A percentile compares a stretch with the other conserved stretches of the same genome.
Conservation (phyloP, 2,888 invertebrate genomes). For the Escarpia spicata region DNA sequence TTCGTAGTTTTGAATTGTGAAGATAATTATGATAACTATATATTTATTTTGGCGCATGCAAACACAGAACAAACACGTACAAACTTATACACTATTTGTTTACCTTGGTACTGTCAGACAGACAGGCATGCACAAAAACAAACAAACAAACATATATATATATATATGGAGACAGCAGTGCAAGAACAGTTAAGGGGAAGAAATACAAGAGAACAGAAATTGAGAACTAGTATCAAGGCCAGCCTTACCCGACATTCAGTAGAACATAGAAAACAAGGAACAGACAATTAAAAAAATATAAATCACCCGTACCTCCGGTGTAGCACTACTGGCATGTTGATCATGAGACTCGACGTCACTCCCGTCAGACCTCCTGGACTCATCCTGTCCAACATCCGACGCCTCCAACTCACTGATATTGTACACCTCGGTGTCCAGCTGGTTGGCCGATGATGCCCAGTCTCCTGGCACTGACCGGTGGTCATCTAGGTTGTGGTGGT, state of each 20-base stretch:
- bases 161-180: too few relatives aligned
- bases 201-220: too few relatives aligned
- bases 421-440: slow-evolving; percentile 27
- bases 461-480: neutral
- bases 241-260: too few relatives aligned
- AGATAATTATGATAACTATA: neutral
- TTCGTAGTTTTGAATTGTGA: neutral
- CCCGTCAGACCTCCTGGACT: neutral
- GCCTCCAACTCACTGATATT: slow-evolving; percentile 22
- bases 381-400: neutral
- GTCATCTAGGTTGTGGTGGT: neutral
- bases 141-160: too few relatives aligned
- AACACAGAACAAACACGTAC: too few relatives aligned
- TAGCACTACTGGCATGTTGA: neutral
- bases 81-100: too few relatives aligned
- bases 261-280: too few relatives aligned
- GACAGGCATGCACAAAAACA: too few relatives aligned
- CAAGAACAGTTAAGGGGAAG: too few relatives aligned
- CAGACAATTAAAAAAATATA: too few relatives aligned
- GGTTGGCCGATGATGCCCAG: neutral
- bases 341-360: neutral
- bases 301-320: neutral
- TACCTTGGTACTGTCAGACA: too few relatives aligned
- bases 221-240: too few relatives aligned
- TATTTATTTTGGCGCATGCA: neutral